phyloP scores from a whole-genome alignment of 1,140 invertebrate species.

The Parasteatoda tepidariorum region DNA sequence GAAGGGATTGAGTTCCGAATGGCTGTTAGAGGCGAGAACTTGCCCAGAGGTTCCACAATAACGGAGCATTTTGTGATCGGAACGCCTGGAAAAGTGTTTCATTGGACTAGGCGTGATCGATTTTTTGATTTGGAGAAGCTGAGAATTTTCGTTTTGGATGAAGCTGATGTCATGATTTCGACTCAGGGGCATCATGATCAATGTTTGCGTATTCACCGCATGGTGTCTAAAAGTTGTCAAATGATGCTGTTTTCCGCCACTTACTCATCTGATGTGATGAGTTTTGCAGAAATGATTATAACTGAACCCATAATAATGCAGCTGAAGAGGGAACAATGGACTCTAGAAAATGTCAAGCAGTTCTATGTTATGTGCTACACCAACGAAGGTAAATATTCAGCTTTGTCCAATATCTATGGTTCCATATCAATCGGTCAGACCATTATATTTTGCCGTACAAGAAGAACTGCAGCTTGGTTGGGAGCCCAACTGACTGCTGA shows the following conservation, averaged over 20 bases:
- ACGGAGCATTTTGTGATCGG: conserved; percentile 96
- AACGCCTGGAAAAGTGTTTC: conserved; percentile 78
- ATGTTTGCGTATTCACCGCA: conserved; percentile 93
- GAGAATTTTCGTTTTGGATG: conserved; percentile 94
- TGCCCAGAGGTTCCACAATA: conserved; percentile 71
- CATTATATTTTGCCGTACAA: conserved; percentile 96
- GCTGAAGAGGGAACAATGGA: conserved; percentile 92
- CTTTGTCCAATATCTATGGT: conserved; percentile 96
- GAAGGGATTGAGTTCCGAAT: conserved; percentile 88
- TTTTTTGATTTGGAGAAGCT: conserved; percentile 91
- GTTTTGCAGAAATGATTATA: conserved; percentile 95
- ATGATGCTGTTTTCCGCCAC: conserved; percentile 99
- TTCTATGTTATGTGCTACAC: conserved; percentile 93
- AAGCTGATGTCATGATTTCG: conserved; percentile 99
- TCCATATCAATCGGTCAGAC: conserved; percentile 96
- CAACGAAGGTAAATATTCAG: conserved; percentile 84
- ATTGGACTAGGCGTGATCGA: conserved; percentile 88
- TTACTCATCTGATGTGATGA: conserved; percentile 93
- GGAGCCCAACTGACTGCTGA: conserved; percentile 79
- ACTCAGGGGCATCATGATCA: conserved; percentile 98
- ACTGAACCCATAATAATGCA: conserved; percentile 84
- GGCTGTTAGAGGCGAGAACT: conserved; percentile 93
- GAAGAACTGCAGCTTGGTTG: conserved; percentile 89
- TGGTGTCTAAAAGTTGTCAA: conserved; percentile 82
- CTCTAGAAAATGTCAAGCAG: conserved; percentile 97